Percentiles rank a stretch among this genome's conserved stretches.
phyloP scores from a whole-genome alignment of 2,113 vertebrate species.

The Muntiacus reevesi region DNA sequence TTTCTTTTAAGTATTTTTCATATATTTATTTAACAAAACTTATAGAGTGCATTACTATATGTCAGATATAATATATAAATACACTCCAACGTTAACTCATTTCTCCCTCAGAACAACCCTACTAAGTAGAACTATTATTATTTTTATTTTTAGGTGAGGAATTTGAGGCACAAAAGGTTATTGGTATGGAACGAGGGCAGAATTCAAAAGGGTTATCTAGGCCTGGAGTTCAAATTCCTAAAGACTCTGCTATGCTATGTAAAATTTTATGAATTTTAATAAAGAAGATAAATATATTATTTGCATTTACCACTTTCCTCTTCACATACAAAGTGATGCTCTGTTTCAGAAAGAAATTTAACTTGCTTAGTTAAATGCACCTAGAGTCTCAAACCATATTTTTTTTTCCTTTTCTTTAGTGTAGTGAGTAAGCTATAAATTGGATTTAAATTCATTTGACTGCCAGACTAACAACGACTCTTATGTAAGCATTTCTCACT shows the following conservation, averaged over 20 bases:
- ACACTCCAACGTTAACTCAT: not conserved
- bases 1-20: not conserved
- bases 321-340: not conserved
- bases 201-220: not conserved
- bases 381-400: not conserved
- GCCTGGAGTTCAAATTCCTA: not conserved
- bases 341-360: not conserved
- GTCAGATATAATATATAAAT: not conserved
- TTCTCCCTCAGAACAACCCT: not conserved
- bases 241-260: not conserved
- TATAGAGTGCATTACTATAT: not conserved
- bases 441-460: constrained; percentile 2
- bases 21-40: not conserved
- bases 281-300: not conserved
- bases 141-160: not conserved
- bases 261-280: not conserved
- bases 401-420: not conserved
- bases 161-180: not conserved
- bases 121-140: not conserved
- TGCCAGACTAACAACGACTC: not conserved
- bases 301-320: not conserved
- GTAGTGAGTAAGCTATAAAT: not conserved
- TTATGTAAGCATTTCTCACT: not conserved
- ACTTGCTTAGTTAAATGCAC: not conserved
- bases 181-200: rapidly evolving